A percentile compares a stretch with the other conserved stretches of the same genome.
These are phyloP conservation scores for Limnephilus auricula DNA, from an alignment of 2,888 invertebrate species.

Conservation along the genomic window DNA sequence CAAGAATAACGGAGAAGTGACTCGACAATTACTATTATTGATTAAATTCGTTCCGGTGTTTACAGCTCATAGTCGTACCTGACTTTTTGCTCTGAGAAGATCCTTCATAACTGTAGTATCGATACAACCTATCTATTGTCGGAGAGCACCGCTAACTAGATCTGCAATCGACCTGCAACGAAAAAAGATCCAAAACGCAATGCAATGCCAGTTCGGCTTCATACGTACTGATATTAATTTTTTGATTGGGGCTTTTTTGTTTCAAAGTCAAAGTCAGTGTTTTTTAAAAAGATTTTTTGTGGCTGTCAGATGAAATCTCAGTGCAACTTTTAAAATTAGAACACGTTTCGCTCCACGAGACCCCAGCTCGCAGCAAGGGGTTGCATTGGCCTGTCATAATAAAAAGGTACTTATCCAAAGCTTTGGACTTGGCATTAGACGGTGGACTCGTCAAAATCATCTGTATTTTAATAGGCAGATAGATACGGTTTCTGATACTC, in stretches of 20 bases:
- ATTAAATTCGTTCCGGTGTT: background rate
- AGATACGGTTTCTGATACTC: background rate
- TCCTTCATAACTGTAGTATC: background rate
- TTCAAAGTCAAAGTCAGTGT: background rate
- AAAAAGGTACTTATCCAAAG: background rate
- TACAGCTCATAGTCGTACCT: background rate
- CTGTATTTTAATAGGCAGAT: background rate
- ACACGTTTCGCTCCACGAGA: conserved; percentile 17
- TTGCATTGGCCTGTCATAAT: conserved; percentile 6
- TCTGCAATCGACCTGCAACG: background rate
- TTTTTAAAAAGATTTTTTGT: background rate
- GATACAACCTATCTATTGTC: background rate
- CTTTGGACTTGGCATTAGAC: background rate
- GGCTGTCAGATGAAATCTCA: background rate
- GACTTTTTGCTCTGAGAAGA: conserved; percentile 2
- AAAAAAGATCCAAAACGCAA: background rate
- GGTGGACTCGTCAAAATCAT: background rate
- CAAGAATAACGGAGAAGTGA: background rate
- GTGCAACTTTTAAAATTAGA: background rate
- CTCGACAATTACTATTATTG: background rate
- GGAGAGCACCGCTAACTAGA: background rate
- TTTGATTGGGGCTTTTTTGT: background rate
- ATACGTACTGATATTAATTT: background rate
- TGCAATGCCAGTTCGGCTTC: background rate
- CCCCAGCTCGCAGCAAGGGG: background rate